Base-by-base conservation (phyloP, 2,888 invertebrate genomes). In the Dryococelus australis region DNA sequence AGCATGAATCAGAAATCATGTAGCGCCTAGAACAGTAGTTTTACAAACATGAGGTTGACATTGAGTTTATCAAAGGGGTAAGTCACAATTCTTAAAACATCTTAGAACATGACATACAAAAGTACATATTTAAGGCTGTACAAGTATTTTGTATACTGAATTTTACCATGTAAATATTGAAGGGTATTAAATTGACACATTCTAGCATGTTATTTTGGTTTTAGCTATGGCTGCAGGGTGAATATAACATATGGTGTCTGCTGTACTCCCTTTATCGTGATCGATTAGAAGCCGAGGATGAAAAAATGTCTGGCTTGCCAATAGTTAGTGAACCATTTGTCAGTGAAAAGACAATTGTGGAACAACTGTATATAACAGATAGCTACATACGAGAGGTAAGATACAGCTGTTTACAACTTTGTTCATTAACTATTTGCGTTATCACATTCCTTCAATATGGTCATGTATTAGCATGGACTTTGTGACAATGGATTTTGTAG, bases 201-300 rank as follows among this genome's bases (percentile, higher is more conserved):
- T 16, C 65, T 24, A n/a, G 24, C 6, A n/a, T 65, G n/a, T 24
- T 65, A 65, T 24, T 65, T 65, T 65, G 10, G 24, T 65, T 92
- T 90, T 87, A 90, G 89, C 87, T 88, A 20, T 91, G 91, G 90
- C 90, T 98, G 78, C 95, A 96, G 89, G 95, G 96, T 90, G 99
- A 99, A 92, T 94, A 96, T 53, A 97, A 97, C 91, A 98, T 97
- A 0, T 99, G 98, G 98, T 95, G 97, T 90, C 93, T 99, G 43
- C 91, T 98, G 9, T 95, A 96, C 90, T 96, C 96, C 89, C 92
- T 99, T 24, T 98, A 97, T 92, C 95, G 96, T 89, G 98, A 98
- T 92, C 95, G 98, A 43, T 93, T 97, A 85, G 93, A 93, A 84
- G 91, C 91, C 0, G 89, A 91, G n/a, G 91, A 92, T 84, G 81